Base-by-base conservation (phyloP, 2,797 vertebrate genomes). In the Rhinoraja longicauda region DNA sequence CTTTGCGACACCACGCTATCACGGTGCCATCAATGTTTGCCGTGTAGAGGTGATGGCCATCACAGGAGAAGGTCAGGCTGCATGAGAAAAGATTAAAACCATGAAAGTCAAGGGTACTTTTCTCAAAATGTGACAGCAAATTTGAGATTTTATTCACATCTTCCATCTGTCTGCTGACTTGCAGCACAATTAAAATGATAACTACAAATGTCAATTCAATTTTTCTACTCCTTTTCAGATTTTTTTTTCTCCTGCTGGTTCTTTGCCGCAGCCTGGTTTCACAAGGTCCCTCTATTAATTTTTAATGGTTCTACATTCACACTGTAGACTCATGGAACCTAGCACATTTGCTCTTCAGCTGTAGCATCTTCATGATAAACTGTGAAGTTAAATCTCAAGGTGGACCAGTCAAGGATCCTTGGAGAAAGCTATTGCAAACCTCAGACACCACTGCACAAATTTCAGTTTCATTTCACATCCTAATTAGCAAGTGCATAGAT, bases 11-110 rank as follows among this genome's bases (percentile, higher is more conserved):
- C 99, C 99, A 99, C 39, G 98, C 98, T 86, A 99, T 99, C 93
- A 99, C 98, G 0, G 97, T 99, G 59, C 99, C 99, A 24, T 99
- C 99, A 17, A 97, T 98, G 95, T 99, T 99, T 0, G 98, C 98
- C 0, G 98, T 99, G 96, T 99, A 99, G 93, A 99, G 96, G 95
- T 99, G 98, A 95, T 99, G 98, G 45, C 99, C 99, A 21, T 99
- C 99, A 24, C 98, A 99, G 36, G 99, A 99, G 96, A 98, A 99
- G 0, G 99, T 99, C 94, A 99, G 97, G 96, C 99, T 99, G 96
- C 81, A 95, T 95, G 94, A 92, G n/a, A 81, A 15, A 72, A 93
- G 57, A 62, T 62, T 64, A 59, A 91, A 93, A 86, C 62, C 24
- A 57, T 64, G 13, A 57, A 36, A 82, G 45, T 36, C 78, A 78